phyloP scores from a whole-genome alignment of 37 sponge, comb jelly and placozoan genomes.

The Ianthella basta region DNA sequence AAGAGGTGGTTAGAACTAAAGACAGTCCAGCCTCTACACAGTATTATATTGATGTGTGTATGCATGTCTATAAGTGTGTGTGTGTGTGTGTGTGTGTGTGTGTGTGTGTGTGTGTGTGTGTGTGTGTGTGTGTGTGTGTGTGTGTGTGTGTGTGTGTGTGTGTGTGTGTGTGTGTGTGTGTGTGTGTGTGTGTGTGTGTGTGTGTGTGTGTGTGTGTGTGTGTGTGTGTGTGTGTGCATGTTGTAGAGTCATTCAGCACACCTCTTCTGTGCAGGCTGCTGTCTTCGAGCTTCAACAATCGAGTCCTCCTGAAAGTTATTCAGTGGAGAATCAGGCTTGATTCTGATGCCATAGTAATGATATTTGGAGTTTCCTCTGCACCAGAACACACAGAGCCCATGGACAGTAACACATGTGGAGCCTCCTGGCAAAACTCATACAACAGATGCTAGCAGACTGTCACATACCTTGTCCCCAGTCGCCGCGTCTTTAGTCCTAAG shows the following conservation, averaged over 20 bases:
- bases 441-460: not conserved
- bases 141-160: not conserved
- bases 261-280: conserved; percentile 45
- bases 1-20: not conserved
- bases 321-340: conserved; percentile 87
- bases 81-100: not conserved
- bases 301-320: conserved; percentile 77
- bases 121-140: not conserved
- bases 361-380: conserved; percentile 97
- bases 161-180: not conserved
- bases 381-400: not conserved
- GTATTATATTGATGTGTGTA: not conserved
- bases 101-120: not conserved
- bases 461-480: conserved; percentile 91
- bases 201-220: not conserved
- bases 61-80: no score
- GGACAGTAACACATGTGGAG: not conserved
- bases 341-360: conserved; percentile 99
- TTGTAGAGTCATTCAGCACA: not conserved
- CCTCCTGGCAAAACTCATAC: not conserved
- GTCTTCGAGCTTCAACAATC: conserved; percentile 71
- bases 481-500: conserved; percentile 90
- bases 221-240: not conserved
- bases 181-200: not conserved
- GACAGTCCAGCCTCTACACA: not conserved